Evolutionary conservation across 2,113 vertebrate species (phyloP).

Genomic region (Pheucticus melanocephalus): DNA sequence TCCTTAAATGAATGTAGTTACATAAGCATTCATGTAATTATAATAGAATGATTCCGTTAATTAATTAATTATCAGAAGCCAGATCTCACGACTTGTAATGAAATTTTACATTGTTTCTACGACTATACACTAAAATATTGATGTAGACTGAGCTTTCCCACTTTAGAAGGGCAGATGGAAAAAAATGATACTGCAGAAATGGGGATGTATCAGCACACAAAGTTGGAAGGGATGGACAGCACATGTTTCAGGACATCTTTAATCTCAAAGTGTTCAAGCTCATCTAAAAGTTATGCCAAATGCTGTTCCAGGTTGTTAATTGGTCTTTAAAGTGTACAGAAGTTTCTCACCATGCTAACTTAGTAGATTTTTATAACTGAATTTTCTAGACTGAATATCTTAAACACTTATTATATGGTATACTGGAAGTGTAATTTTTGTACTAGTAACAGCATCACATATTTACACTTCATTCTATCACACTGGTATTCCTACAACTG

Average conservation of each 20-base stretch:
- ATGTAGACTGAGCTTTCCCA: background rate
- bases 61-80: background rate
- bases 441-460: background rate
- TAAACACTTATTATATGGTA: rapidly evolving
- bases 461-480: background rate
- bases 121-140: background rate
- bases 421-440: background rate
- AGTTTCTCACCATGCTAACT: background rate
- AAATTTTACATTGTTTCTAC: background rate
- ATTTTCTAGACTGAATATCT: background rate
- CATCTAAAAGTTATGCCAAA: background rate
- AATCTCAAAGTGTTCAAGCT: background rate
- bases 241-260: background rate
- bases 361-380: background rate
- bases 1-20: background rate
- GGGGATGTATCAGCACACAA: too few relatives aligned
- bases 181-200: background rate
- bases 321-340: background rate
- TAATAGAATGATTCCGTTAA: background rate
- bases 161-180: background rate
- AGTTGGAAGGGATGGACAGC: background rate
- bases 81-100: background rate
- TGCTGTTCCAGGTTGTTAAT: background rate
- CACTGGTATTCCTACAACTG: background rate
- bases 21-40: background rate